phyloP scores from a whole-genome alignment of 2,113 vertebrate genomes.

The Pao palembangensis region DNA sequence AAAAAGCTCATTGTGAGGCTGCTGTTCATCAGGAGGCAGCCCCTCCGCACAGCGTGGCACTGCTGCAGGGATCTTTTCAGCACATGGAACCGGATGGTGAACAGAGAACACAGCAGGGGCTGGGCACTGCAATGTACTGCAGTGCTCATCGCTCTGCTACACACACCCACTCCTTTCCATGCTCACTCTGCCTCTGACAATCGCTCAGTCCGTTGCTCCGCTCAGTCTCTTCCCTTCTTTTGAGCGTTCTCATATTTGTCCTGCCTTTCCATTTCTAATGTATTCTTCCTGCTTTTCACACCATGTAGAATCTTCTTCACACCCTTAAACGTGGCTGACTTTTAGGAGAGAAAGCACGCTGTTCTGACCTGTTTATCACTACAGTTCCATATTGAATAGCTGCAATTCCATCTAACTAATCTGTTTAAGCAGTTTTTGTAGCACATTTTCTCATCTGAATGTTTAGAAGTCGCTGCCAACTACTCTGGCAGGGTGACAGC shows the following conservation, averaged over 20 bases:
- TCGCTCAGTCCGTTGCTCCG: slow-evolving; percentile 52
- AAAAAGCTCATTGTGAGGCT: slow-evolving; percentile 32
- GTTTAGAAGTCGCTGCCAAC: slow-evolving; percentile 29
- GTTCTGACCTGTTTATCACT: no score
- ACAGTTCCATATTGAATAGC: slow-evolving; percentile 14
- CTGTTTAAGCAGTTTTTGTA: slow-evolving; percentile 9
- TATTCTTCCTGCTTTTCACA: slow-evolving; percentile 11
- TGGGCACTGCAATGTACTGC: slow-evolving; percentile 76
- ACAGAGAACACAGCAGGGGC: slow-evolving; percentile 71
- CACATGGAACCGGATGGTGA: slow-evolving; percentile 69
- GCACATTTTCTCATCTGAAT: slow-evolving; percentile 11
- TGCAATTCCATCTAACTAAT: not conserved
- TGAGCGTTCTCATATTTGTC: slow-evolving; percentile 16
- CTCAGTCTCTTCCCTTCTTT: slow-evolving; percentile 25
- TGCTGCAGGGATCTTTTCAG: slow-evolving; percentile 70
- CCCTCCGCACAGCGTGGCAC: slow-evolving; percentile 19
- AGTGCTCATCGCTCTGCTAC: slow-evolving; percentile 65
- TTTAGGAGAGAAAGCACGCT: no score
- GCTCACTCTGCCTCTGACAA: slow-evolving; percentile 52
- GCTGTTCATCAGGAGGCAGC: slow-evolving; percentile 46
- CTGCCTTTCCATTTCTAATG: slow-evolving; percentile 26
- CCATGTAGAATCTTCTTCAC: slow-evolving; percentile 11
- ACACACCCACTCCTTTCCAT: slow-evolving; percentile 70
- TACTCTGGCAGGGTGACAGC: slow-evolving; percentile 40
- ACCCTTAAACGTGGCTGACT: slow-evolving; percentile 2